Evolutionary conservation across 2,888 invertebrate species (phyloP).

Genomic region (Meliscaeva auricollis): DNA sequence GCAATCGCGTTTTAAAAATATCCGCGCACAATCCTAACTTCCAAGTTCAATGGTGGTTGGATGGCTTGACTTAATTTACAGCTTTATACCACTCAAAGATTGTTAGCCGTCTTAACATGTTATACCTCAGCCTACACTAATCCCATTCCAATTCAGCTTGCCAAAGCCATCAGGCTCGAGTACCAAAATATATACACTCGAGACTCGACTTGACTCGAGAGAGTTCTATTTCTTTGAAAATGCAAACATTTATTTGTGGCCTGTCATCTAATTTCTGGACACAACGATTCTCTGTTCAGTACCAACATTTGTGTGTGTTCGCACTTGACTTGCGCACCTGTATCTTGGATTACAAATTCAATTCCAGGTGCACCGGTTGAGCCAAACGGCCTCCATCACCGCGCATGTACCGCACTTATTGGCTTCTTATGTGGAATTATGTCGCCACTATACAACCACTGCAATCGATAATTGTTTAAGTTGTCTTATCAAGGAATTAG

Average conservation of each 20-base stretch:
- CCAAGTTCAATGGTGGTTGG: constrained; percentile 64
- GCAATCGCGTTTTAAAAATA: constrained; percentile 61
- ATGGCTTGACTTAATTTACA: constrained; percentile 67
- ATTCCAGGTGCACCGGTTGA: constrained; percentile 63
- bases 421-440: constrained; percentile 66
- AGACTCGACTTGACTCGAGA: constrained; percentile 3
- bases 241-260: not conserved
- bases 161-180: not conserved
- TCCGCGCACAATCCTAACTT: constrained; percentile 40
- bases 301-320: constrained; percentile 37
- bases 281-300: constrained; percentile 16
- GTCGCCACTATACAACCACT: constrained; percentile 41
- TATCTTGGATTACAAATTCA: constrained; percentile 38
- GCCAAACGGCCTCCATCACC: not conserved
- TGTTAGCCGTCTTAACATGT: constrained; percentile 43
- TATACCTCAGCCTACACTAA: constrained; percentile 57
- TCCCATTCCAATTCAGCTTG: constrained; percentile 37
- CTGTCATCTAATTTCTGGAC: constrained; percentile 58
- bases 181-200: constrained; percentile 16
- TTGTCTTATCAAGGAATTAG: constrained; percentile 69
- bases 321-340: constrained; percentile 35
- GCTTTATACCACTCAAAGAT: constrained; percentile 37
- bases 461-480: constrained; percentile 55
- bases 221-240: constrained; percentile 29
- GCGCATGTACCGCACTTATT: not conserved